These are phyloP conservation scores for Cyrtorhinus lividipennis DNA, from an alignment of 1,140 invertebrate species.

Conservation along the genomic window DNA sequence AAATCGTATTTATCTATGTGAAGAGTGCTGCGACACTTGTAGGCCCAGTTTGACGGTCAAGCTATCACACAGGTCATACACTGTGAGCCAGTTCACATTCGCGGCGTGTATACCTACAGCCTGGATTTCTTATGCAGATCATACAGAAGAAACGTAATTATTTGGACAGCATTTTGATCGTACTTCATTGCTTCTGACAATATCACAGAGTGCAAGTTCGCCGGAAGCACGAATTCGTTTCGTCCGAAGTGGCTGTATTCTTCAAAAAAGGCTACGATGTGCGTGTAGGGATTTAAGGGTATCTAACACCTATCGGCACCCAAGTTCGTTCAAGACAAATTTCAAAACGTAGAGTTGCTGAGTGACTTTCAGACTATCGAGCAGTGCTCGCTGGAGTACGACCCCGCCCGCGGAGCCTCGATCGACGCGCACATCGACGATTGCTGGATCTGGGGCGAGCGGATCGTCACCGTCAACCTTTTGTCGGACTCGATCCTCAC, in stretches of 20 bases:
- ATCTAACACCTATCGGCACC: conserved; percentile 77
- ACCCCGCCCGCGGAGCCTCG: conserved; percentile 66
- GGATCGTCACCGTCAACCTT: conserved; percentile 86
- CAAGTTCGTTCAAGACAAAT: conserved; percentile 66
- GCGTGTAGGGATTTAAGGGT: conserved; percentile 63
- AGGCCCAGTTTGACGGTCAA: conserved; percentile 51
- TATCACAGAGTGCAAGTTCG: conserved; percentile 92
- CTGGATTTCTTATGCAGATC: conserved; percentile 49
- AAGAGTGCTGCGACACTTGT: conserved; percentile 53
- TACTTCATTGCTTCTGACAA: conserved; percentile 74
- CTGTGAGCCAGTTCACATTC: conserved; percentile 41
- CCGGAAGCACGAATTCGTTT: conserved; percentile 94
- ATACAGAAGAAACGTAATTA: conserved; percentile 61
- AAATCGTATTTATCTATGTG: conserved; percentile 66
- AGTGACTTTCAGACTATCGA: conserved; percentile 77
- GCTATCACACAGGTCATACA: conserved; percentile 51
- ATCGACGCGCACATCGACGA: conserved; percentile 98
- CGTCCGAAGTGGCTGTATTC: conserved; percentile 97
- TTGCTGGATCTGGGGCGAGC: conserved; percentile 97
- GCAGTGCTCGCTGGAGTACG: conserved; percentile 92
- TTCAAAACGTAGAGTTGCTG: conserved; percentile 46
- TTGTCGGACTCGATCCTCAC: conserved; percentile 71
- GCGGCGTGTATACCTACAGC: conserved; percentile 54
- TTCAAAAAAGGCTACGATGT: conserved; percentile 85
- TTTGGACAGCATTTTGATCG: conserved; percentile 49